A percentile compares a stretch with the other conserved stretches of the same genome.
Evolutionary conservation across 2,797 vertebrate species (phyloP).

Genomic region (Echeneis naucrates): DNA sequence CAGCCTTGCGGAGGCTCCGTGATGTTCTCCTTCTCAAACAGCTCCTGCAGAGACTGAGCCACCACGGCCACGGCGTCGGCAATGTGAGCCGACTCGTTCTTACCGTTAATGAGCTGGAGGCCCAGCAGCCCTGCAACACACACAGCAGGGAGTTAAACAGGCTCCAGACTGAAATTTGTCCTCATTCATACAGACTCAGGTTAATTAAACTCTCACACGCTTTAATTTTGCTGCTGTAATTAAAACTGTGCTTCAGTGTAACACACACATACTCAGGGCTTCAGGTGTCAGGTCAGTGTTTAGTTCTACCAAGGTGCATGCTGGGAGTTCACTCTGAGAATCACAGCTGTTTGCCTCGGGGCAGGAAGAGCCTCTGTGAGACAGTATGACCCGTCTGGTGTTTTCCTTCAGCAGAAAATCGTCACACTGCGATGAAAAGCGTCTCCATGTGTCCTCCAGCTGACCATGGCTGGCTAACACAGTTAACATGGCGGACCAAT

Average conservation of each 20-base stretch:
- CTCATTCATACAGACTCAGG: background rate
- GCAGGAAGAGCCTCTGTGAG: slow-evolving; percentile 48
- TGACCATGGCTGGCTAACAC: slow-evolving; percentile 24
- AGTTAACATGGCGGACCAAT: slow-evolving; percentile 34
- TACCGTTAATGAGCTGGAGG: slow-evolving; percentile 97
- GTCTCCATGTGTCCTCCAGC: slow-evolving; percentile 46
- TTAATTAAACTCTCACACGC: slow-evolving; percentile 56
- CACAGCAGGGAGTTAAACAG: slow-evolving; percentile 25
- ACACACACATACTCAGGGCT: slow-evolving; percentile 57
- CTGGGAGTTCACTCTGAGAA: slow-evolving; percentile 73
- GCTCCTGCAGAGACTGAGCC: slow-evolving; percentile 96
- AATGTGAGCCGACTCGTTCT: slow-evolving; percentile 98
- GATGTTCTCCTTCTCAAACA: slow-evolving; percentile 99
- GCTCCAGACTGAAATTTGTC: slow-evolving; percentile 4
- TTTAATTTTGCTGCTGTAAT: slow-evolving; percentile 45
- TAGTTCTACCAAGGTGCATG: slow-evolving; percentile 63
- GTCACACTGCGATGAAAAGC: slow-evolving; percentile 37
- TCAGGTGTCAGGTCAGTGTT: slow-evolving; percentile 67
- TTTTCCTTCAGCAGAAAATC: slow-evolving; percentile 47
- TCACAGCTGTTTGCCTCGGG: slow-evolving; percentile 58
- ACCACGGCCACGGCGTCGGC: slow-evolving; percentile 95
- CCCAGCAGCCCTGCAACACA: slow-evolving; percentile 92
- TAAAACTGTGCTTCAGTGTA: slow-evolving; percentile 40
- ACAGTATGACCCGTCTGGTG: slow-evolving; percentile 52
- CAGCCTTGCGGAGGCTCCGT: slow-evolving; percentile 96